phyloP scores from a whole-genome alignment of 2,888 invertebrate genomes.

The Xestia sexstrigata region DNA sequence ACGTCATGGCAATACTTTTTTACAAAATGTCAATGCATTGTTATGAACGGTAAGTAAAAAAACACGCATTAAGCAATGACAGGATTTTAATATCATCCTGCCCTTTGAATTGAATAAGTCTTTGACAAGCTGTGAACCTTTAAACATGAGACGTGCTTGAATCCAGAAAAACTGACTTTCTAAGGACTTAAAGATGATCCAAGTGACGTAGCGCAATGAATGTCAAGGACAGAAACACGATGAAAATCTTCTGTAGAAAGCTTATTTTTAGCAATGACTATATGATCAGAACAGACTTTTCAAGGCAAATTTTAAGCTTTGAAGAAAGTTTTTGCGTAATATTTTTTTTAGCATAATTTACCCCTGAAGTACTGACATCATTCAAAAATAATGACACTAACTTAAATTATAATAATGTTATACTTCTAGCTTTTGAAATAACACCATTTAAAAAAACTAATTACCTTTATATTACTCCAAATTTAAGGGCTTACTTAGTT shows the following conservation, averaged over 20 bases:
- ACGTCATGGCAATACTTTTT: not conserved
- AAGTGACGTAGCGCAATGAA: not conserved
- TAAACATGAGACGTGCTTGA: conserved; percentile 27
- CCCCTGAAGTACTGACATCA: not conserved
- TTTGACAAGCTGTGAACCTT: conserved; percentile 9
- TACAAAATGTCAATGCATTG: not conserved
- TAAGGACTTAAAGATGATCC: not conserved
- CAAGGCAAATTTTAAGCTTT: not conserved
- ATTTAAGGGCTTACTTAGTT: conserved; percentile 31
- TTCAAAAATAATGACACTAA: conserved; percentile 21
- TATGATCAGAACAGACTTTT: not conserved
- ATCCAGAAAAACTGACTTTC: conserved; percentile 6
- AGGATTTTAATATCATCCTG: conserved; percentile 33
- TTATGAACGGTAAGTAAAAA: not conserved
- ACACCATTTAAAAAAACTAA: conserved; percentile 29
- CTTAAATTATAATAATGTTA: conserved; percentile 4
- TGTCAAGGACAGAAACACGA: not conserved
- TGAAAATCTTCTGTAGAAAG: not conserved
- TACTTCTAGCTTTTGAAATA: conserved; percentile 16
- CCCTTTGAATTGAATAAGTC: conserved; percentile 10
- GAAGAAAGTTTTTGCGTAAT: not conserved
- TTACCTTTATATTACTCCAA: conserved; percentile 21
- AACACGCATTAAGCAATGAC: conserved; percentile 1
- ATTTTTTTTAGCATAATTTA: not conserved
- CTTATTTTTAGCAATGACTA: not conserved